Percentiles rank a stretch among this genome's conserved stretches.
Conservation (phyloP, 1,140 invertebrate species). For the Apis dorsata region DNA sequence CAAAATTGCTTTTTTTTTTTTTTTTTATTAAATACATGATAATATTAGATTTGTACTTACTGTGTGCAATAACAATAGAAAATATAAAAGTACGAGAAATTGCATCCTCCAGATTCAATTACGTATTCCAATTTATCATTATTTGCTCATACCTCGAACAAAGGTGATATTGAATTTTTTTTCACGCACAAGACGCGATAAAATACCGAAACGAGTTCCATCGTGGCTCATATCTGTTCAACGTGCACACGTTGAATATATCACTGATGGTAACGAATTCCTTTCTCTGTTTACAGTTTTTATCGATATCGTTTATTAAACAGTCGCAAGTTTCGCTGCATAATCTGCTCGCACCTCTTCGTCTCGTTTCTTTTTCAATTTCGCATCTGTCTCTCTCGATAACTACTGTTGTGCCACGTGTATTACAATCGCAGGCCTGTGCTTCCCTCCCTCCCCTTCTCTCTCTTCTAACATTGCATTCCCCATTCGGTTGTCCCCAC, state of each 20-base stretch:
- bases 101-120: not conserved
- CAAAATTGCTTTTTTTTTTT: too few species aligned
- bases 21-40: too few species aligned
- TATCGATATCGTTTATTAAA: conserved; percentile 55
- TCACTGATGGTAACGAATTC: not conserved
- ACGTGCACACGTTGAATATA: not conserved
- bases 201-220: not conserved
- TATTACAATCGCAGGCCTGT: conserved; percentile 3
- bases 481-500: not conserved
- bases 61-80: too few species aligned
- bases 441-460: not conserved
- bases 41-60: too few species aligned
- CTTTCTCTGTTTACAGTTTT: conserved; percentile 18
- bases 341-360: not conserved
- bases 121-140: not conserved
- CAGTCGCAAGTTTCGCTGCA: conserved; percentile 17
- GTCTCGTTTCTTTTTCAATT: not conserved
- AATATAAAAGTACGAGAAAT: not conserved
- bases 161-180: not conserved
- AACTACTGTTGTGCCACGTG: not conserved
- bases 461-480: not conserved
- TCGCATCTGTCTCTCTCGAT: not conserved
- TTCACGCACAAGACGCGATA: not conserved
- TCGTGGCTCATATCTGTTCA: not conserved
- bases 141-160: not conserved